Conservation (phyloP, 2,797 vertebrate species). For the Cynodonichthys magdalenae region DNA sequence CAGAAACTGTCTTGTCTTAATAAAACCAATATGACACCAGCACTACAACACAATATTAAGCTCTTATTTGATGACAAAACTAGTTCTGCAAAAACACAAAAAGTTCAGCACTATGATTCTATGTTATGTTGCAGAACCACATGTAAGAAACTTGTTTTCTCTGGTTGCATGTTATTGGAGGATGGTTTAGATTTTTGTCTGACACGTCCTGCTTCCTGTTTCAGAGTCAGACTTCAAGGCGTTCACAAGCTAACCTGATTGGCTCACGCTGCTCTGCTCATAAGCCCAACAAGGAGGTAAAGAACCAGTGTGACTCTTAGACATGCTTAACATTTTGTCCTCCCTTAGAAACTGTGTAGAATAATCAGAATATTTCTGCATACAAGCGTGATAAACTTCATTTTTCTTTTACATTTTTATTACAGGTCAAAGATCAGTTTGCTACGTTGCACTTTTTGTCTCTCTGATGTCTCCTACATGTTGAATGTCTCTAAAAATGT, state of each 20-base stretch:
- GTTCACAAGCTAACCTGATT: slow-evolving; percentile 83
- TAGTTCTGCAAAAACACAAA: too few species aligned
- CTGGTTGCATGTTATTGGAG: neutral
- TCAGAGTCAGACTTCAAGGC: slow-evolving; percentile 88
- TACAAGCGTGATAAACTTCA: slow-evolving; percentile 42
- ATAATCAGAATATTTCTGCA: slow-evolving; percentile 9
- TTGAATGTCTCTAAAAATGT: slow-evolving; percentile 68
- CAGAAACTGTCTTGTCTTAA: too few species aligned
- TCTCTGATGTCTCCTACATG: slow-evolving; percentile 61
- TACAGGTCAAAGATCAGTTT: slow-evolving; percentile 76
- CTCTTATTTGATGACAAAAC: too few species aligned
- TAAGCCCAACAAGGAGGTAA: slow-evolving; percentile 75
- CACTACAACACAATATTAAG: too few species aligned
- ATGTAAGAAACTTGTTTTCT: neutral
- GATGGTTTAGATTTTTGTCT: slow-evolving; percentile 46
- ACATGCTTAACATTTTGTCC: slow-evolving; percentile 14
- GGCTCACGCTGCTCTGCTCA: slow-evolving; percentile 66
- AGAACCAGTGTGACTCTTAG: slow-evolving; percentile 51
- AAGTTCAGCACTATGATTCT: too few species aligned
- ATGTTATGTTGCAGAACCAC: neutral
- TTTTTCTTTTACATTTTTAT: slow-evolving; percentile 53
- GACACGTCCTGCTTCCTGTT: slow-evolving; percentile 77
- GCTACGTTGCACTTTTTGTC: slow-evolving; percentile 68
- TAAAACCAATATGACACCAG: too few species aligned
- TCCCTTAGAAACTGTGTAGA: slow-evolving; percentile 10